These are phyloP conservation scores for Anabas testudineus DNA, from an alignment of 2,797 vertebrate species.

Conservation along the genomic window DNA sequence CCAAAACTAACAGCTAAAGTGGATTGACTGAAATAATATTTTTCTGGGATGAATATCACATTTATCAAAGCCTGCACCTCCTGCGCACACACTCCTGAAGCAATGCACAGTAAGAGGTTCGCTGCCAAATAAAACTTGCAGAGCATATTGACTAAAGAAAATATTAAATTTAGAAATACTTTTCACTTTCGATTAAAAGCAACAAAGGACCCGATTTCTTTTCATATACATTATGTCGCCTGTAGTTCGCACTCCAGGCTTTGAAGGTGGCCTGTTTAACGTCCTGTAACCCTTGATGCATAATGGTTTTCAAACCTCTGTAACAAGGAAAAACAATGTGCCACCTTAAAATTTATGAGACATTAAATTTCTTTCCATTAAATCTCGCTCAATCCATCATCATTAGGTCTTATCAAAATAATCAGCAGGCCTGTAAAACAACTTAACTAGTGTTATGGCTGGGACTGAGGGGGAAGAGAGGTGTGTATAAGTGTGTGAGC, in stretches of 20 bases:
- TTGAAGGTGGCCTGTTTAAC: constrained; percentile 70
- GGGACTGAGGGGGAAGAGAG: constrained; percentile 1
- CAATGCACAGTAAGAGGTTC: constrained; percentile 13
- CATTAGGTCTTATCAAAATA: constrained; percentile 72
- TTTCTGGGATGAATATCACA: constrained; percentile 32
- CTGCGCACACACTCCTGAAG: constrained; percentile 27
- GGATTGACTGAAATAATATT: constrained; percentile 60
- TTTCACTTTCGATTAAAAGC: constrained; percentile 55
- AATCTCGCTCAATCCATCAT: constrained; percentile 71
- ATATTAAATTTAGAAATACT: constrained; percentile 26
- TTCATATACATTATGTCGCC: constrained; percentile 26
- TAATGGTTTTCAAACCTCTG: constrained; percentile 61
- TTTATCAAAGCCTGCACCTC: constrained; percentile 34
- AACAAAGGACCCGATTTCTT: constrained; percentile 36
- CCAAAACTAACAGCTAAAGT: constrained; percentile 61
- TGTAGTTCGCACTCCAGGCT: constrained; percentile 4
- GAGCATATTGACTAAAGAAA: constrained; percentile 39
- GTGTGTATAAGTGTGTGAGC: constrained; percentile 27
- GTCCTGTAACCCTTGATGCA: constrained; percentile 42
- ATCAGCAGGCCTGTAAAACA: constrained; percentile 64
- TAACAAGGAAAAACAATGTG: constrained; percentile 61
- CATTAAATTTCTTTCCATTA: constrained; percentile 62
- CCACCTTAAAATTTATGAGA: constrained; percentile 74
- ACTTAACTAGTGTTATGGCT: constrained; percentile 26
- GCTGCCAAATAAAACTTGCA: constrained; percentile 38